Conservation (phyloP, 2,797 vertebrate species). For the Typhlichthys subterraneus region DNA sequence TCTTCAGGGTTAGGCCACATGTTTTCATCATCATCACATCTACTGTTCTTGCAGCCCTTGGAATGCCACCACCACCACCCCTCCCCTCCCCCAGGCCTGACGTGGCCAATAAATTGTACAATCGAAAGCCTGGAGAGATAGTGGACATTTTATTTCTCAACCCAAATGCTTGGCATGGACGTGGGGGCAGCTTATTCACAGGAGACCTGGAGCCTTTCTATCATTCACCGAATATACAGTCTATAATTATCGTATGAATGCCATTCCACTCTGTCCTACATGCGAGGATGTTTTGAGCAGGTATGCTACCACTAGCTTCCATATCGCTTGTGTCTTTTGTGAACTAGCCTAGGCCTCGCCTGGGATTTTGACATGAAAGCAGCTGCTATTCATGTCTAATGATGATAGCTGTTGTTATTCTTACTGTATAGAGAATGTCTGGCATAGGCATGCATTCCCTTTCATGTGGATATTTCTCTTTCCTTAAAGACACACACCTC, state of each 20-base stretch:
- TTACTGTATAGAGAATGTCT: no score
- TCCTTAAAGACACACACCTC: slow-evolving; percentile 24
- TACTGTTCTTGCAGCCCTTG: no score
- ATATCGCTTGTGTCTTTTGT: no score
- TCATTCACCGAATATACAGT: slow-evolving; percentile 46
- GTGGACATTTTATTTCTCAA: slow-evolving; percentile 27
- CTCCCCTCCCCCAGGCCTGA: slow-evolving; percentile 1
- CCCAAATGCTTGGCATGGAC: slow-evolving; percentile 36
- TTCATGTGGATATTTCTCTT: slow-evolving; percentile 51
- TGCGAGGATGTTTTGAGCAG: neutral
- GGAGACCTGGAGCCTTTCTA: slow-evolving; percentile 17
- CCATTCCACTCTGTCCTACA: slow-evolving; percentile 30
- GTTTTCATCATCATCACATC: no score
- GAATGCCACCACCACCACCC: neutral
- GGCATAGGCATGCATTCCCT: slow-evolving; percentile 18
- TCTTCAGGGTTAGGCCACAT: no score
- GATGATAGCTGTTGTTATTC: no score
- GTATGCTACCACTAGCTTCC: no score
- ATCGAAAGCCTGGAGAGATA: slow-evolving; percentile 28
- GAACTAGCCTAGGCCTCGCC: no score
- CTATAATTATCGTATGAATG: slow-evolving; percentile 34
- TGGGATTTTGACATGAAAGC: no score
- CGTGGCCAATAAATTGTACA: slow-evolving; percentile 49
- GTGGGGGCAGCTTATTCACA: slow-evolving; percentile 45
- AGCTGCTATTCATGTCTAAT: no score